Evolutionary conservation across 2,113 vertebrate genomes (phyloP).

Genomic region (Rafetus swinhoei): DNA sequence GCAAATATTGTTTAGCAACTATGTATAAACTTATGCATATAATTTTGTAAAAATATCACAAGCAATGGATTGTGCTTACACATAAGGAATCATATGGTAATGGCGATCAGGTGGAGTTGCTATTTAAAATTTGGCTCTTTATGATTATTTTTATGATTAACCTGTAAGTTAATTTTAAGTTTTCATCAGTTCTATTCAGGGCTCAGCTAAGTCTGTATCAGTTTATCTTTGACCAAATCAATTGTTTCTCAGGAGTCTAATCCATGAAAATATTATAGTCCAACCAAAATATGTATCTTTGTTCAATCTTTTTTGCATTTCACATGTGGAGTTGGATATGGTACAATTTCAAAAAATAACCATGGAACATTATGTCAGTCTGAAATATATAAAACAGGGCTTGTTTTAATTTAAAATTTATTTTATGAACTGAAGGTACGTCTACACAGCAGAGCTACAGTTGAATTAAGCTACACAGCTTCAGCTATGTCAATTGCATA

Average conservation of each 20-base stretch:
- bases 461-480: too few relatives aligned
- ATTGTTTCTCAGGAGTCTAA: background rate
- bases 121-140: background rate
- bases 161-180: background rate
- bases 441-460: too few relatives aligned
- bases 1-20: background rate
- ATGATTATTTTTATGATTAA: background rate
- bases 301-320: background rate
- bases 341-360: background rate
- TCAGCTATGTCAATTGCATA: too few relatives aligned
- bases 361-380: background rate
- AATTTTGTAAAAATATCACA: background rate
- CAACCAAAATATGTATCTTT: background rate
- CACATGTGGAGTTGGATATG: background rate
- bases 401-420: conserved; percentile 15
- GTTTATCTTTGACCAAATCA: background rate
- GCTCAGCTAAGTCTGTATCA: background rate
- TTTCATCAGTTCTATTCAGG: background rate
- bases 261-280: background rate
- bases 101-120: background rate
- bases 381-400: conserved; percentile 3
- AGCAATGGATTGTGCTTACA: background rate
- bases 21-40: background rate
- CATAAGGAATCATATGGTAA: background rate
- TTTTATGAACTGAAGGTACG: too few relatives aligned